These are phyloP conservation scores for Amazona vittata DNA, from an alignment of 2,113 vertebrate species.

Conservation along the genomic window DNA sequence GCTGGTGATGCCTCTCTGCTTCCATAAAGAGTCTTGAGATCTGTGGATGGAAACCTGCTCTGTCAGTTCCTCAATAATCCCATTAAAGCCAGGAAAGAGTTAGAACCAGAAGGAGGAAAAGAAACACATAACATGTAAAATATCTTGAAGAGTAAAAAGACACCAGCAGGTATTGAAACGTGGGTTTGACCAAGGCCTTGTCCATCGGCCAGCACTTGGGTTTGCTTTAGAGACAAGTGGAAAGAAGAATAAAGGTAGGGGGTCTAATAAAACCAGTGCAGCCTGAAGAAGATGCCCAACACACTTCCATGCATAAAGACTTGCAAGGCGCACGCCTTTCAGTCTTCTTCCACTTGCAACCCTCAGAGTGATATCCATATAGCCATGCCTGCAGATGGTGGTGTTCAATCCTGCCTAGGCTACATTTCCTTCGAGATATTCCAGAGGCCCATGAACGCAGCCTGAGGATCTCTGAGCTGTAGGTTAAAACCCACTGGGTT, in stretches of 20 bases:
- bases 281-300: background rate
- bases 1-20: background rate
- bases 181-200: background rate
- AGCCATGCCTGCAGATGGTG: background rate
- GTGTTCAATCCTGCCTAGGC: background rate
- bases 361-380: background rate
- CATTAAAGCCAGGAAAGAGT: background rate
- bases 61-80: background rate
- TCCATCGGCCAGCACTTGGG: background rate
- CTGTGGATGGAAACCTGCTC: background rate
- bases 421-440: background rate
- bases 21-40: background rate
- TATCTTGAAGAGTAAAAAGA: background rate
- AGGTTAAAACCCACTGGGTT: background rate
- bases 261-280: background rate
- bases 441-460: background rate
- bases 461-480: background rate
- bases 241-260: background rate
- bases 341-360: background rate
- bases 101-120: background rate
- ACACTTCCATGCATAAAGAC: background rate
- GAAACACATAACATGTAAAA: background rate
- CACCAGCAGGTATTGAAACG: background rate
- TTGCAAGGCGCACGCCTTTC: background rate
- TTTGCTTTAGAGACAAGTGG: background rate